Conservation (phyloP, 2,888 invertebrate species). For the Cheilosia variabilis region DNA sequence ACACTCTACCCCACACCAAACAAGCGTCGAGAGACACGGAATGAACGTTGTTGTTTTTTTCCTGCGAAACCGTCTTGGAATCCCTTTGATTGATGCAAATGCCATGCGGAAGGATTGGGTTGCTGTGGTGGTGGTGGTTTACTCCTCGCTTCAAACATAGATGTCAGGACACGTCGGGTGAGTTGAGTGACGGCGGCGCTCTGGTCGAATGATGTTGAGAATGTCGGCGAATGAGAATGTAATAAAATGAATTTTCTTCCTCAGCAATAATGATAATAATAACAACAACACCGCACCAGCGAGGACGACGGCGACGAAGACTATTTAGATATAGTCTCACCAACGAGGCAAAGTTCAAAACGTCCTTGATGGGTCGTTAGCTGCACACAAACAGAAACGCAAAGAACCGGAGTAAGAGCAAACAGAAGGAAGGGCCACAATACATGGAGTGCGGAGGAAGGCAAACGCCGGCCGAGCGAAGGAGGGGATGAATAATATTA, state of each 20-base stretch:
- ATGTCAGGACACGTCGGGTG: constrained; percentile 35
- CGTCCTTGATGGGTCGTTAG: constrained; percentile 71
- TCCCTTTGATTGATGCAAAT: constrained; percentile 73
- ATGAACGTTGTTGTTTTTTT: constrained; percentile 7
- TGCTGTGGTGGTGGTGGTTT: constrained; percentile 6
- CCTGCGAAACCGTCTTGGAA: constrained; percentile 54
- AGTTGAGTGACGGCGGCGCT: constrained; percentile 54
- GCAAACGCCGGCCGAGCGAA: constrained; percentile 9
- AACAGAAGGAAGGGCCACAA: constrained; percentile 25
- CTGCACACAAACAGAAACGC: constrained; percentile 30
- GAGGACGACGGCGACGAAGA: neutral
- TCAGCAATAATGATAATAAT: neutral
- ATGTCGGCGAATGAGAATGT: constrained; percentile 51
- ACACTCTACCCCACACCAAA: neutral
- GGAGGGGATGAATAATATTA: constrained; percentile 51
- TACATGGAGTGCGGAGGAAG: neutral
- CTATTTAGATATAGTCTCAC: constrained; percentile 16
- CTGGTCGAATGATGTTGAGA: constrained; percentile 57
- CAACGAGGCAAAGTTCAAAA: constrained; percentile 52
- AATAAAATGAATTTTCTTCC: constrained; percentile 56
- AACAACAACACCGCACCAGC: neutral
- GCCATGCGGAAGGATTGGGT: constrained; percentile 61
- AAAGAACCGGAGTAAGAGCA: constrained; percentile 9
- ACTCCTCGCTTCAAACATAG: constrained; percentile 31
- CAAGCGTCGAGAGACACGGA: neutral